Percentiles rank a stretch among this genome's conserved stretches.
Conservation (phyloP, 1,140 invertebrate genomes). For the Plutomurus gul region DNA sequence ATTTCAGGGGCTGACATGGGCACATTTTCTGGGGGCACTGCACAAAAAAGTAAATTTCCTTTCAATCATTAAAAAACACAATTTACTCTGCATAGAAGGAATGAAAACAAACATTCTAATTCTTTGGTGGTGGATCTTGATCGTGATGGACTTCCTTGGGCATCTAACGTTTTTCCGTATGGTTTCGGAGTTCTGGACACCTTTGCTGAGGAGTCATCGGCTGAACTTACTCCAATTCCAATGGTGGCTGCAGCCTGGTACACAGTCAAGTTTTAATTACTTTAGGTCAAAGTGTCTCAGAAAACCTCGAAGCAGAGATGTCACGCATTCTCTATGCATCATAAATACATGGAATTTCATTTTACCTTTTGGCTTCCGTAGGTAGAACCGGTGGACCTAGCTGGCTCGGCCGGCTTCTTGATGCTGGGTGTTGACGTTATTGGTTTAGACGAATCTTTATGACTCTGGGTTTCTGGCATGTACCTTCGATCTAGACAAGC, state of each 20-base stretch:
- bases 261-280: neutral
- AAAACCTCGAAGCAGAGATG: no score
- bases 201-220: neutral
- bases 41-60: conserved; percentile 42
- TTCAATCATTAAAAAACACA: neutral
- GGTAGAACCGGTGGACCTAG: conserved; percentile 29
- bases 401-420: conserved; percentile 34
- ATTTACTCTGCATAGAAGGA: neutral
- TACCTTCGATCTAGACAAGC: conserved; percentile 71
- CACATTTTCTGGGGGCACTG: conserved; percentile 78
- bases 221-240: conserved; percentile 34
- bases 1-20: conserved; percentile 82
- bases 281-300: neutral
- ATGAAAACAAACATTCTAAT: conserved; percentile 69
- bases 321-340: no score
- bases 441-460: conserved; percentile 40
- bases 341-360: no score
- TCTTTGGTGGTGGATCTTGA: conserved; percentile 89
- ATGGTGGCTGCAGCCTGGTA: conserved; percentile 46
- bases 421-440: conserved; percentile 36
- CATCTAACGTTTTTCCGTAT: conserved; percentile 74
- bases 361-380: conserved; percentile 48
- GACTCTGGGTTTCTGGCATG: conserved; percentile 59
- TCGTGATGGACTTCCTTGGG: conserved; percentile 73
- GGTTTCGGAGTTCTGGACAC: conserved; percentile 66